A percentile compares a stretch with the other conserved stretches of the same genome.
These are phyloP conservation scores for Phenganax subtilis DNA, from an alignment of 92 coral and sea anemone species.

Conservation along the genomic window DNA sequence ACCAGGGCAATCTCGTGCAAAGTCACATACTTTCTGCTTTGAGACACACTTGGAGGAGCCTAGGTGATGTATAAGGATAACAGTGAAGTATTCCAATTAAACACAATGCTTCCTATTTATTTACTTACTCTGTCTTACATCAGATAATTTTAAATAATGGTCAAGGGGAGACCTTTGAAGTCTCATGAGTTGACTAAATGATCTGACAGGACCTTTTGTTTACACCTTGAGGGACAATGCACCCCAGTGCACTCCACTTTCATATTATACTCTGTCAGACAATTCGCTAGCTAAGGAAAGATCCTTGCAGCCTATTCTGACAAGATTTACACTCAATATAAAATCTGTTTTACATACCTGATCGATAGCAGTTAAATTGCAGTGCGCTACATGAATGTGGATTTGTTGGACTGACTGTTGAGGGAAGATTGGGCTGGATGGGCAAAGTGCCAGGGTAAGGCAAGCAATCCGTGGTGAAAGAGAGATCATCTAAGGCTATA, in stretches of 20 bases:
- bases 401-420: slow-evolving; percentile 61
- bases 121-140: too few relatives aligned
- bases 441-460: slow-evolving; percentile 62
- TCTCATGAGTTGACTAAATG: too few relatives aligned
- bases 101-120: too few relatives aligned
- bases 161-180: too few relatives aligned
- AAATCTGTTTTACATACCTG: slow-evolving; percentile 20
- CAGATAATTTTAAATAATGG: too few relatives aligned
- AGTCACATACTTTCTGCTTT: slow-evolving; percentile 69
- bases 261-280: too few relatives aligned
- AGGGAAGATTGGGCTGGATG: slow-evolving; percentile 56
- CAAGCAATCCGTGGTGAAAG: slow-evolving; percentile 69
- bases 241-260: too few relatives aligned
- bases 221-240: too few relatives aligned
- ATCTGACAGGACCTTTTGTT: too few relatives aligned
- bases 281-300: too few relatives aligned
- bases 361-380: slow-evolving; percentile 71
- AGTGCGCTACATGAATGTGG: slow-evolving; percentile 75
- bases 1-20: slow-evolving; percentile 65
- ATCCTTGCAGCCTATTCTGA: not conserved
- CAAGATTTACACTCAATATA: not conserved
- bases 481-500: slow-evolving; percentile 86
- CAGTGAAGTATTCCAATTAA: not conserved
- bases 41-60: slow-evolving; percentile 27
- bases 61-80: not conserved